A percentile compares a stretch with the other conserved stretches of the same genome.
Conservation (phyloP, 1,140 invertebrate genomes). For the Littorina saxatilis region DNA sequence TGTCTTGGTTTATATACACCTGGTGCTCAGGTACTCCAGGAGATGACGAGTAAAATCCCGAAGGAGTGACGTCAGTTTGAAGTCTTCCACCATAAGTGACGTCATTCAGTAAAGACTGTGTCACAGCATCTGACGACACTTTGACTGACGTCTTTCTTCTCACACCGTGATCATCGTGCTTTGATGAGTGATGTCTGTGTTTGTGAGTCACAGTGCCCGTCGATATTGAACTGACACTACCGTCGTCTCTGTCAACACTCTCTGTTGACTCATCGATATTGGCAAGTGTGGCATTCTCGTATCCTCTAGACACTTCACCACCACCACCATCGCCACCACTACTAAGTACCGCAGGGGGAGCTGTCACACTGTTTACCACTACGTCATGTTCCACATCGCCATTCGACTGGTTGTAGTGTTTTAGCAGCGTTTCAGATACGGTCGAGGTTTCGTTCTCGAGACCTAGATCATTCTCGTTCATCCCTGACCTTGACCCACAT, state of each 20-base stretch:
- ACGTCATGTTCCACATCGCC: too few relatives aligned
- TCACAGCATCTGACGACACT: not conserved
- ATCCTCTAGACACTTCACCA: not conserved
- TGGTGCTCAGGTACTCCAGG: not conserved
- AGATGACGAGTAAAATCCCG: not conserved
- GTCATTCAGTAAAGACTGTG: not conserved
- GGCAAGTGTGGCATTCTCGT: not conserved
- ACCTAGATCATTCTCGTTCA: not conserved
- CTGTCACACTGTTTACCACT: too few relatives aligned
- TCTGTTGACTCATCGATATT: not conserved
- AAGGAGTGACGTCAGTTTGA: not conserved
- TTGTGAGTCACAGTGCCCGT: too few relatives aligned
- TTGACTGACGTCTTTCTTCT: not conserved
- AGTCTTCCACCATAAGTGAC: not conserved
- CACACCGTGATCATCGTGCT: too few relatives aligned
- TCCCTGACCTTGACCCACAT: not conserved
- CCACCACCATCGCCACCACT: too few relatives aligned
- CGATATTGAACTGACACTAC: not conserved
- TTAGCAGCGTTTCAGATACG: too few relatives aligned
- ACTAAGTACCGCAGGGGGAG: too few relatives aligned
- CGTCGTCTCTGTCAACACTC: not conserved
- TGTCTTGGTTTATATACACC: not conserved
- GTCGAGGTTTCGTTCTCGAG: slow-evolving; percentile 9
- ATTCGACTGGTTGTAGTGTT: too few relatives aligned
- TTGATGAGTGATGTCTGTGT: too few relatives aligned